These are phyloP conservation scores for Cacoxenus indagator DNA, from an alignment of 2,888 invertebrate species.

Conservation along the genomic window DNA sequence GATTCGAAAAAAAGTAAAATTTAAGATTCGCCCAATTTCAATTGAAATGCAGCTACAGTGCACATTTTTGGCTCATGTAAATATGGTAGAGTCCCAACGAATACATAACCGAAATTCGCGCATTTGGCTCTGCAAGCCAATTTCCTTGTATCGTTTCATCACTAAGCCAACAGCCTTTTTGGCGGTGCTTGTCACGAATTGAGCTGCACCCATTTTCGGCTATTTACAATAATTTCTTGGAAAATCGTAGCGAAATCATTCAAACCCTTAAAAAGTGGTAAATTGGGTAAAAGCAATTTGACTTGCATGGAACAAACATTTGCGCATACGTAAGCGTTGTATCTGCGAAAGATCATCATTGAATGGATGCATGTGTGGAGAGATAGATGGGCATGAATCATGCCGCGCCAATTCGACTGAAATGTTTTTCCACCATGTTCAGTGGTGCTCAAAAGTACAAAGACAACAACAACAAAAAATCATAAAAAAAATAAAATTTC, in stretches of 20 bases:
- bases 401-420: neutral
- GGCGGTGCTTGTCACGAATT: neutral
- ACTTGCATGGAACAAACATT: neutral
- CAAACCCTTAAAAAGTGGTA: neutral
- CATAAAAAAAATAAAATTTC: neutral
- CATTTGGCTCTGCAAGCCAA: neutral
- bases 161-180: neutral
- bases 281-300: neutral
- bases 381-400: neutral
- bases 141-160: neutral
- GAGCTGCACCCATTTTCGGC: neutral
- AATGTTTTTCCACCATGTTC: neutral
- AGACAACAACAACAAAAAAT: neutral
- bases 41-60: too few relatives aligned
- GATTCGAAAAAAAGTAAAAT: too few relatives aligned
- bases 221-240: slow-evolving; percentile 3
- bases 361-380: neutral
- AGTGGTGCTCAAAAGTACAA: neutral
- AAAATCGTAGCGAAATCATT: neutral
- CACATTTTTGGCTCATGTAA: too few relatives aligned
- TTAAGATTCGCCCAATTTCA: too few relatives aligned
- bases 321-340: neutral
- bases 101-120: too few relatives aligned
- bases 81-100: too few relatives aligned
- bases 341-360: slow-evolving; percentile 1